Evolutionary conservation across 1,140 invertebrate genomes (phyloP), one percentile per base, ranked within the genome.

Genomic region (Caenorhabditis inopinata): DNA sequence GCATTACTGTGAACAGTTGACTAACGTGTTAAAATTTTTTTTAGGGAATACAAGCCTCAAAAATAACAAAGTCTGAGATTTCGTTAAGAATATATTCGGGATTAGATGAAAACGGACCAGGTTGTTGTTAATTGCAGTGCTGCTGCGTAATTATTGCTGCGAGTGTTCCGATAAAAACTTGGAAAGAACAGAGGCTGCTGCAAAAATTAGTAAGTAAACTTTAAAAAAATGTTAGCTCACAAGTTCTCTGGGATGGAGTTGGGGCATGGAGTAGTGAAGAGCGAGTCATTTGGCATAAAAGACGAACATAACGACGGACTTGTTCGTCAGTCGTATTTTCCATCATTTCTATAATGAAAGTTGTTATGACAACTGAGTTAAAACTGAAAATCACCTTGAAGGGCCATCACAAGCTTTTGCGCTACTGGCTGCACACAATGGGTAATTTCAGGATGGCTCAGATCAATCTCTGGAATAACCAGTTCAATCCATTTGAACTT

Each of bases 71-170:
- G 4, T 51, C 48, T 51, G 48, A 51, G 48, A 51, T 16, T 47
- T 47, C n/a, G 5, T 47, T 47, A 47, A 16, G 46, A 47, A 14
- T n/a, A n/a, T n/a, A n/a, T n/a, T n/a, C n/a, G n/a, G n/a, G n/a
- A n/a, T n/a, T n/a, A n/a, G n/a, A n/a, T n/a, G n/a, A n/a, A n/a
- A n/a, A n/a, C n/a, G n/a, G n/a, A n/a, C n/a, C n/a, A n/a, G n/a
- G n/a, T n/a, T n/a, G n/a, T n/a, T n/a, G n/a, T n/a, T n/a, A n/a
- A n/a, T n/a, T n/a, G n/a, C n/a, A n/a, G n/a, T n/a, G n/a, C n/a
- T n/a, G n/a, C n/a, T n/a, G n/a, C n/a, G n/a, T n/a, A 32, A 58
- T 38, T 38, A 68, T 38, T 68, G 58, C n/a, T 68, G 58, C n/a
- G 58, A 68, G n/a, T 68, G 58, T 21, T 68, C 58, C 6, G 32